Evolutionary conservation across 2,888 invertebrate genomes (phyloP), one percentile per base, ranked within the genome.

Genomic region (Amitus sp.): DNA sequence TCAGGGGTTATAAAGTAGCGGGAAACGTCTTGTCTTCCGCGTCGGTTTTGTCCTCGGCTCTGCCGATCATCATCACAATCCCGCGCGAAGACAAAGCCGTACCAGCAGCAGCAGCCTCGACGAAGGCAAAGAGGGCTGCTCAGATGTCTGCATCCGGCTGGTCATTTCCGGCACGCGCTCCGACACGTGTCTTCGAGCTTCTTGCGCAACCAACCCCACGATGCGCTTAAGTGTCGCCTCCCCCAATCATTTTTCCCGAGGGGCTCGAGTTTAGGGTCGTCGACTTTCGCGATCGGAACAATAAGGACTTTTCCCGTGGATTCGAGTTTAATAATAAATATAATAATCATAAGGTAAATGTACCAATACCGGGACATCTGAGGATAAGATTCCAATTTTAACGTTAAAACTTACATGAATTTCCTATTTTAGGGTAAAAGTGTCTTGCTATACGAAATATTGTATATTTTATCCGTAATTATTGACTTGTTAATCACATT

Each of bases 131-230:
- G 67, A 73, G 73, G 73, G 67, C 73, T 71, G 73, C 74, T 79
- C 80, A 68, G 74, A 75, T 80, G 75, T 75, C 79, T 76, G 73
- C 77, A 82, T 81, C 82, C 82, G 81, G 79, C 74, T 79, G 81
- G 81, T 79, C 82, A 82, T 75, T 82, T 82, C 82, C 82, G 81
- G 80, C 79, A 80, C 82, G 79, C 80, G 80, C 69, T 72, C 57
- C 68, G 78, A 78, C 80, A 79, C 81, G 80, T 80, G 81, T 71
- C 75, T 56, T 67, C 63, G 67, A 70, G 47, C 47, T 50, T 40
- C 47, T 48, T 59, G 39, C 30, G 54, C 49, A 45, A 10, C 17
- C 48, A 62, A 58, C 63, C 59, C 62, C 46, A 53, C 47, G 23
- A 23, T 47, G 51, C 42, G 53, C 47, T 55, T 20, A 15, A 53